Percentiles rank a stretch among this genome's conserved stretches.
Conservation (phyloP, 2,797 vertebrate genomes). For the Chaetophractus vellerosus region DNA sequence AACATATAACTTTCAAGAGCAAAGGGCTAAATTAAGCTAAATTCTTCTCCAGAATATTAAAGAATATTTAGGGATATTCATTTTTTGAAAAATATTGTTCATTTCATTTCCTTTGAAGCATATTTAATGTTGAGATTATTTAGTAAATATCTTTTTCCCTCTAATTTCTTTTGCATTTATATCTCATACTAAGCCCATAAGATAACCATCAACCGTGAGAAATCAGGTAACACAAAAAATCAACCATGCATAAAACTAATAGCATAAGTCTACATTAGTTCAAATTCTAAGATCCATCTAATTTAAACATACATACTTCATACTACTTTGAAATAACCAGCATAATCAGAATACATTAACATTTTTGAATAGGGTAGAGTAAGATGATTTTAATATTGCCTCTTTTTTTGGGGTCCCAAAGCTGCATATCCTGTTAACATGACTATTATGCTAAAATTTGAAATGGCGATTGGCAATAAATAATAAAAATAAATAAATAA, state of each 20-base stretch:
- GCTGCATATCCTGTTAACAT: not conserved
- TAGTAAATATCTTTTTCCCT: slow-evolving; percentile 42
- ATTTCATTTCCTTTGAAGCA: slow-evolving; percentile 51
- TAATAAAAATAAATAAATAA: too few relatives aligned
- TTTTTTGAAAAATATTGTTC: slow-evolving; percentile 44
- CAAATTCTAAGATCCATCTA: slow-evolving; percentile 54
- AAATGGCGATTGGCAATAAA: not conserved
- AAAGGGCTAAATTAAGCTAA: slow-evolving; percentile 40
- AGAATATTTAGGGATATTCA: not conserved
- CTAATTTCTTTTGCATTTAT: slow-evolving; percentile 55
- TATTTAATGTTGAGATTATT: slow-evolving; percentile 54
- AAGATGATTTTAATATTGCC: not conserved
- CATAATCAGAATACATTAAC: slow-evolving; percentile 39
- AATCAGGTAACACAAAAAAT: slow-evolving; percentile 51
- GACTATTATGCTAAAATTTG: not conserved
- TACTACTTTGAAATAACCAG: slow-evolving; percentile 48
- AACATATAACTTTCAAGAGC: not conserved
- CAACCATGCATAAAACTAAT: slow-evolving; percentile 55
- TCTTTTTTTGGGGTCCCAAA: not conserved
- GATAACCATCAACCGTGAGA: not conserved
- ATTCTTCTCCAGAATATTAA: slow-evolving; percentile 38
- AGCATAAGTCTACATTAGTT: slow-evolving; percentile 39
- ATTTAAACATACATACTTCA: slow-evolving; percentile 53
- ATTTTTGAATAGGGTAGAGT: not conserved
- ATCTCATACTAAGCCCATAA: not conserved